Evolutionary conservation across 2,113 vertebrate genomes (phyloP), one percentile per base, ranked within the genome.

Genomic region (Antigone vipio): DNA sequence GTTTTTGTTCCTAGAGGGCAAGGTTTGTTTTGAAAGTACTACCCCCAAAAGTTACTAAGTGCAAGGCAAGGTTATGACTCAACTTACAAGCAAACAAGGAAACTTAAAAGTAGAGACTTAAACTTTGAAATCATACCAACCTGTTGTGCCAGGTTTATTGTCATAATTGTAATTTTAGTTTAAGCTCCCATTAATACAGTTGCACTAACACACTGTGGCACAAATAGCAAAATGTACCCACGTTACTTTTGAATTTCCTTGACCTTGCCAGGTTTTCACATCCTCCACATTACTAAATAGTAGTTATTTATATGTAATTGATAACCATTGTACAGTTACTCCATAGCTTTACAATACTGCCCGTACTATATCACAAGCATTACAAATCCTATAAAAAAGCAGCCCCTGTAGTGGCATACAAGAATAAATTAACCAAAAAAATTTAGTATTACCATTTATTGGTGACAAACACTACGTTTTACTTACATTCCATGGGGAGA

Each of bases 401-500:
- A 93, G 90, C 85, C 83, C 93, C 97, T 91, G 88, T 55, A 93
- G 87, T 94, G 96, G 85, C 96, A 93, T 91, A 66, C 96, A 74
- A 97, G 92, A 98, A 98, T 97, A 98, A 98, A 97, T 97, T 98
- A 98, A 98, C 96, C n/a, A 86, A 96, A 97, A 96, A 95, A 97
- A 95, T 93, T 98, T 98, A 98, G 97, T 98, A 98, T 98, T 97
- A 98, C 97, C 97, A 98, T 98, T 98, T 98, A 98, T 98, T 98
- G 97, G 97, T 98, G 98, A 98, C 98, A 98, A 98, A 98, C 98
- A 98, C 97, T 98, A 98, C 95, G 95, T 98, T 98, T 98, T 98
- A 98, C 98, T 99, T 99, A 98, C 98, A 99, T 98, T 99, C 98
- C 98, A 98, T 98, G 98, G 98, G 98, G 98, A 99, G 98, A 98